Base-by-base conservation (phyloP, 2,888 invertebrate species). In the Sialis lutaria region DNA sequence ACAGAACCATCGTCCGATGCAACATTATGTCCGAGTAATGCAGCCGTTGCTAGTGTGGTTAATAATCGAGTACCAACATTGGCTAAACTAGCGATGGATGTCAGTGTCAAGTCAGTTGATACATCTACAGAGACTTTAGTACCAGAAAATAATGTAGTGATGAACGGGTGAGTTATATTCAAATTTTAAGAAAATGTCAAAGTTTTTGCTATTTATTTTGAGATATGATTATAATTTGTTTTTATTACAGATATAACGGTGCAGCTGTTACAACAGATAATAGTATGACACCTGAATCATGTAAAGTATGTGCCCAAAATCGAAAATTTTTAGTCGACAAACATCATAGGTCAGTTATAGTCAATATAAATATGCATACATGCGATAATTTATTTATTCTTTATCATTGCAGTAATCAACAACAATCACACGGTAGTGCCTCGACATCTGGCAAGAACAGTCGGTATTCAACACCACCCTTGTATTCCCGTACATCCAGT, bases 401-500 rank as follows among this genome's bases (percentile, higher is more conserved):
- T 33, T 13, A 10, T 49, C 40, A 6, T 34, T 46, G 49, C 48
- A 37, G 50, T 42, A 22, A n/a, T 5, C 13, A n/a, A 32, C 35
- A 33, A 22, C 43, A 12, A 33, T 12, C 32, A 49, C 45, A 52
- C 48, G 22, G 22, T 4, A 45, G 43, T 33, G 45, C 47, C 7
- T 49, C 47, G 10, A 51, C 43, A 41, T 46, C 39, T 10, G 48
- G 45, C 37, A 49, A 48, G 12, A 41, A 41, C 30, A 33, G 57
- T 44, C 59, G 61, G 45, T 63, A 63, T 53, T 64, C 65, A n/a
- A 69, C 68, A 7, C 68, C 70, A 4, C 72, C 74, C 5, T 54
- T 68, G 44, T 68, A 70, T 55, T 74, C 75, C 6, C 65, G 71
- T 54, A 75, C 75, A 10, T 73, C 75, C 6, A 74, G 73, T 53